phyloP scores from a whole-genome alignment of 1,140 invertebrate species.

The Hetaerina americana region DNA sequence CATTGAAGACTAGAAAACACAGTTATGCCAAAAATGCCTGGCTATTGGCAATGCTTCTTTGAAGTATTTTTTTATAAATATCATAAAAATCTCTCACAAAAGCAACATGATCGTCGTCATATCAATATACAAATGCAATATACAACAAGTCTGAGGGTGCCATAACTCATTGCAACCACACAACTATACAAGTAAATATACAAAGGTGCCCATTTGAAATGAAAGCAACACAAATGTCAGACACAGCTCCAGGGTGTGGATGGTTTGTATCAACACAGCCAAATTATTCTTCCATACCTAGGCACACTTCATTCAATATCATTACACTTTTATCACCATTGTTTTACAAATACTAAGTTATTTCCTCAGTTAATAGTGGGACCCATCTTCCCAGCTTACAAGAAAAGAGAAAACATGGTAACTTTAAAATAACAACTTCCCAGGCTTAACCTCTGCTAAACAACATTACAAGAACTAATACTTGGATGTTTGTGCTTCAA shows the following conservation, averaged over 20 bases:
- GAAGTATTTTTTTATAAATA: not conserved
- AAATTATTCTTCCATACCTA: not conserved
- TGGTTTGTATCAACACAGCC: not conserved
- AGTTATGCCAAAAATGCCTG: not conserved
- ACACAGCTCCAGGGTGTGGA: not conserved
- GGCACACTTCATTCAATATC: not conserved
- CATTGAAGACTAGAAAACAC: not conserved
- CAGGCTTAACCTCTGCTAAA: too few relatives aligned
- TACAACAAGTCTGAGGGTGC: not conserved
- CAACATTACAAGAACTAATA: too few relatives aligned
- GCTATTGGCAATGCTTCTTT: not conserved
- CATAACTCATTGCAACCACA: not conserved
- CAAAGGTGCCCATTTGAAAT: not conserved
- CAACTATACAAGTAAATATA: not conserved
- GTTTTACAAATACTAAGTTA: too few relatives aligned
- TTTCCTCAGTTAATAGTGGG: too few relatives aligned
- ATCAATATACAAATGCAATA: slow-evolving; percentile 1
- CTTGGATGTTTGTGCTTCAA: too few relatives aligned
- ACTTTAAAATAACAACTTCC: not conserved
- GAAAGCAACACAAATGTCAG: not conserved
- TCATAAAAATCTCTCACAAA: not conserved
- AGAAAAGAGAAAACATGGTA: not conserved
- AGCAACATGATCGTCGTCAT: not conserved
- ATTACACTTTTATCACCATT: too few relatives aligned
- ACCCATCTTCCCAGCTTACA: too few relatives aligned